phyloP scores from a whole-genome alignment of 2,797 vertebrate species.

The Oryzias dopingdopingensis region DNA sequence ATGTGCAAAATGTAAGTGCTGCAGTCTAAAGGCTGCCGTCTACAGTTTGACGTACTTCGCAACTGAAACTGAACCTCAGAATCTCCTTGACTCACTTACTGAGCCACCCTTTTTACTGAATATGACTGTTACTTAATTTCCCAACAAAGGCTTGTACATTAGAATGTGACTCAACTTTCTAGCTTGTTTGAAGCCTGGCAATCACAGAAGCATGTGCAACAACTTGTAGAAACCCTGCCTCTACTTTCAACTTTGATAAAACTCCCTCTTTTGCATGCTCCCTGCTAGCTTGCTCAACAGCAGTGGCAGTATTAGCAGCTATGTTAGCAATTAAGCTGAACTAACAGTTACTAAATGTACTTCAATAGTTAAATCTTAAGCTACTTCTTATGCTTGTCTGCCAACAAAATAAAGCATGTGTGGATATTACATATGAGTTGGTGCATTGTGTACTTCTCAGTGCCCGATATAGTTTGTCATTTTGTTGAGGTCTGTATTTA shows the following conservation, averaged over 20 bases:
- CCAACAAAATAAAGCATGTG: too few relatives aligned
- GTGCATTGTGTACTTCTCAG: too few relatives aligned
- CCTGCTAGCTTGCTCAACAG: too few relatives aligned
- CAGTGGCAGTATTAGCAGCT: too few relatives aligned
- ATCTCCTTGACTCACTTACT: slow-evolving; percentile 41
- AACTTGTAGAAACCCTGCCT: slow-evolving; percentile 19
- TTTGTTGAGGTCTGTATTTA: too few relatives aligned
- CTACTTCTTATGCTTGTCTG: too few relatives aligned
- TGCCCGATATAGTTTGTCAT: too few relatives aligned
- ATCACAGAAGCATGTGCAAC: slow-evolving; percentile 11
- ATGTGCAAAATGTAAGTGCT: slow-evolving; percentile 19
- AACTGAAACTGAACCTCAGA: slow-evolving; percentile 34
- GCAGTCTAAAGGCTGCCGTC: slow-evolving; percentile 1
- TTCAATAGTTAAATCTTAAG: too few relatives aligned
- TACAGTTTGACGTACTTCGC: slow-evolving; percentile 5
- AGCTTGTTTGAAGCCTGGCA: slow-evolving; percentile 17
- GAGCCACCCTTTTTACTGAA: slow-evolving; percentile 22
- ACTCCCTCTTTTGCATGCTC: too few relatives aligned
- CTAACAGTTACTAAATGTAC: too few relatives aligned
- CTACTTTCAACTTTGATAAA: neutral
- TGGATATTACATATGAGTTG: too few relatives aligned
- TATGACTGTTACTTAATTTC: slow-evolving; percentile 47
- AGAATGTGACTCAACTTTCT: slow-evolving; percentile 47
- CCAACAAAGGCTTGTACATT: slow-evolving; percentile 34
- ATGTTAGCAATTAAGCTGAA: too few relatives aligned